These are phyloP conservation scores for Lophochroa leadbeateri DNA, from an alignment of 2,113 vertebrate genomes.

Conservation along the genomic window DNA sequence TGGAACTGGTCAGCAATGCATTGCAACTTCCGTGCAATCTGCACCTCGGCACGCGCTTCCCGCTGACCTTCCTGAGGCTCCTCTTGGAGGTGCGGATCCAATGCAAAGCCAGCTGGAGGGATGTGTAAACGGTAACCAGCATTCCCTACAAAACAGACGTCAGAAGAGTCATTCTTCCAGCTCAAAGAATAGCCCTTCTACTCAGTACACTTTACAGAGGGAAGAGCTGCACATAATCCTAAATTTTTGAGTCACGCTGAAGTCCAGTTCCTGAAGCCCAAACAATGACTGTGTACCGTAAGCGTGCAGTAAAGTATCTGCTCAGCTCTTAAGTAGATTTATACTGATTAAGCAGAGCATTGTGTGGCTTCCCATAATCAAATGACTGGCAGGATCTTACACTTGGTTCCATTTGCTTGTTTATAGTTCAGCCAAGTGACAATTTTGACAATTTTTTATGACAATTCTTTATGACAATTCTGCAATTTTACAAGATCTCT, in stretches of 20 bases:
- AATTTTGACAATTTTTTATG: neutral
- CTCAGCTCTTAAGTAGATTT: neutral
- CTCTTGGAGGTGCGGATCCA: conserved; percentile 67
- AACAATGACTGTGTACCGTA: neutral
- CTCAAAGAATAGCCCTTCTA: neutral
- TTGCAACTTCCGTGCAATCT: conserved; percentile 81
- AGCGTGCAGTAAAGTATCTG: neutral
- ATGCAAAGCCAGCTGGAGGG: conserved; percentile 69
- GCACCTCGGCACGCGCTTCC: conserved; percentile 77
- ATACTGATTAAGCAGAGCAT: neutral
- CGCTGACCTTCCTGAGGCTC: conserved; percentile 70
- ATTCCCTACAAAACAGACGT: conserved; percentile 71
- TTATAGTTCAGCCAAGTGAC: neutral
- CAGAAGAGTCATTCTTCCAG: conserved; percentile 20
- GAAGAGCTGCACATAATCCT: neutral
- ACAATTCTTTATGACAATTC: neutral
- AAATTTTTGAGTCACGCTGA: neutral
- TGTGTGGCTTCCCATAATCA: neutral
- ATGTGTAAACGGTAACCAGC: conserved; percentile 83
- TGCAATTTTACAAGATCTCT: neutral
- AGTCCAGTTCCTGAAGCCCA: neutral
- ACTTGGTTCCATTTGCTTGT: neutral
- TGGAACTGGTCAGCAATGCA: conserved; percentile 86
- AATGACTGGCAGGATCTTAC: neutral
- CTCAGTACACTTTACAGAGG: neutral